Percentiles rank a stretch among this genome's conserved stretches.
Conservation (phyloP, 2,797 vertebrate species). For the Limnodromus scolopaceus region DNA sequence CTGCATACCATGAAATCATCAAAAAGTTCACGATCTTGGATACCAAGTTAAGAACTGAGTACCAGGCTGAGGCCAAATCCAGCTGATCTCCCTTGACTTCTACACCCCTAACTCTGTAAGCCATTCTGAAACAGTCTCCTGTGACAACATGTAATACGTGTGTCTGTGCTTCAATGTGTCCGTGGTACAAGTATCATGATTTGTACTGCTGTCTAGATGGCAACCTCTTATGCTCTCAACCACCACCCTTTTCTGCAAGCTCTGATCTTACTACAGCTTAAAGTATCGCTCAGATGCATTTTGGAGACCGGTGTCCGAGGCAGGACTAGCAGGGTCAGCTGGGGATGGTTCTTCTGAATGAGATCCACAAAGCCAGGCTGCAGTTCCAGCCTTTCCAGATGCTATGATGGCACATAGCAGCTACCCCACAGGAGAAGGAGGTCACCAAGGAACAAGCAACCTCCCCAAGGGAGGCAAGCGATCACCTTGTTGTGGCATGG, state of each 20-base stretch:
- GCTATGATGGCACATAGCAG: neutral
- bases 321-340: neutral
- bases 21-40: neutral
- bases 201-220: neutral
- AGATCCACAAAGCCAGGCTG: neutral
- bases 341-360: neutral
- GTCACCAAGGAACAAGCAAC: neutral
- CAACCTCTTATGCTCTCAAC: neutral
- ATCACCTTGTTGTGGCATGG: neutral
- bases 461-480: neutral
- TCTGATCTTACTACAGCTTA: neutral
- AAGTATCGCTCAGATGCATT: neutral
- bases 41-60: neutral
- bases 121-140: neutral
- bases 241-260: neutral
- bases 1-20: neutral
- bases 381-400: neutral
- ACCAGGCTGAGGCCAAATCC: neutral
- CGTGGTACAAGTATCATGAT: rapidly evolving
- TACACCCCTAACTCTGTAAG: neutral
- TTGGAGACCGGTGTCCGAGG: neutral
- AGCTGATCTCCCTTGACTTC: neutral
- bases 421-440: neutral
- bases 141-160: neutral
- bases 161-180: neutral